Percentiles rank a stretch among this genome's conserved stretches.
phyloP scores from a whole-genome alignment of 2,113 vertebrate species.

The Lophochroa leadbeateri region DNA sequence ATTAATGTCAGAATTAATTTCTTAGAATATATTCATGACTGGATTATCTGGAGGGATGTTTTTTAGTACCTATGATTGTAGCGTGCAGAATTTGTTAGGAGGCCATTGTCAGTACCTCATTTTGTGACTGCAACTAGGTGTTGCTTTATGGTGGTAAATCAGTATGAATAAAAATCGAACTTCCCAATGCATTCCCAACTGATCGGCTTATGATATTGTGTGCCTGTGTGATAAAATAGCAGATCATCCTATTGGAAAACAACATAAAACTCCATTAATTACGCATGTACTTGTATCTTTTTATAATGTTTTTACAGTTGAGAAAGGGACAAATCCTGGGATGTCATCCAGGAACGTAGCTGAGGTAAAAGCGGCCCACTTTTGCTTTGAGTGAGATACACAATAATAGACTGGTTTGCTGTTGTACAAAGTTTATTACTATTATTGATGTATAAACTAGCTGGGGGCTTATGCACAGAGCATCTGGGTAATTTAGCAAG shows the following conservation, averaged over 20 bases:
- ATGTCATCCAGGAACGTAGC: background rate
- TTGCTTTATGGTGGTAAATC: background rate
- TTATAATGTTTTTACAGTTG: conserved; percentile 1
- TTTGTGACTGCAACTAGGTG: background rate
- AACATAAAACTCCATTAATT: background rate
- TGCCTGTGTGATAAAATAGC: background rate
- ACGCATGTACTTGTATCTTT: background rate
- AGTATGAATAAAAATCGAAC: background rate
- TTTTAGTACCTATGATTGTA: background rate
- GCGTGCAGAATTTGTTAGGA: background rate
- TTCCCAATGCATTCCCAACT: background rate
- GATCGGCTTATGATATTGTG: background rate
- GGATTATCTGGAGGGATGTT: background rate
- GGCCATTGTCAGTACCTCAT: background rate
- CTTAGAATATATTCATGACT: background rate
- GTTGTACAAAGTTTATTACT: conserved; percentile 74
- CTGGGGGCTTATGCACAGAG: conserved; percentile 74
- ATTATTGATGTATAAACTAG: conserved; percentile 76
- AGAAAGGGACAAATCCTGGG: background rate
- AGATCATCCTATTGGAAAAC: background rate
- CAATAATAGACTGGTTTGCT: conserved; percentile 52
- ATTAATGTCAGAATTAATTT: background rate
- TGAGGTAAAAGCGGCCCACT: conserved; percentile 36
- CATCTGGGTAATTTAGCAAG: conserved; percentile 78
- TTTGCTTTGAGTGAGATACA: conserved; percentile 47